Percentiles rank a stretch among this genome's conserved stretches.
Conservation (phyloP, 2,113 vertebrate species). For the Coreoperca whiteheadi region DNA sequence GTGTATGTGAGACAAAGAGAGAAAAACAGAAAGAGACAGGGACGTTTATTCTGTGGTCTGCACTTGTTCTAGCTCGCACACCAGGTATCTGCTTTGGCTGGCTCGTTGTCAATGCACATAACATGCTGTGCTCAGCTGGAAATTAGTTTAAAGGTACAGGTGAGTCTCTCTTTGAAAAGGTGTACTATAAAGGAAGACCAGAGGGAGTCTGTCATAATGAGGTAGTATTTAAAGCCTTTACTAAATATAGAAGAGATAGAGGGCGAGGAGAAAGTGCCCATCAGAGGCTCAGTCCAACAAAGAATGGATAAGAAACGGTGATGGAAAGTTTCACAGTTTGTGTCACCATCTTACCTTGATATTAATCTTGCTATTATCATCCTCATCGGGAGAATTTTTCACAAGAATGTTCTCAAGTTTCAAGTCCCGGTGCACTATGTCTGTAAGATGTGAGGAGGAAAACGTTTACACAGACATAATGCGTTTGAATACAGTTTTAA, state of each 20-base stretch:
- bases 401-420: slow-evolving; percentile 94
- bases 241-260: slow-evolving; percentile 37
- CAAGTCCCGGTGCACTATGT: slow-evolving; percentile 89
- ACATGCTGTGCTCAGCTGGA: slow-evolving; percentile 62
- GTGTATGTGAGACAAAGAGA: slow-evolving; percentile 20
- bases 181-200: slow-evolving; percentile 56
- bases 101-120: slow-evolving; percentile 53
- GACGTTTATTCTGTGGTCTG: slow-evolving; percentile 46
- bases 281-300: slow-evolving; percentile 13
- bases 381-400: slow-evolving; percentile 85
- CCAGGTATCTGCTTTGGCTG: slow-evolving; percentile 55
- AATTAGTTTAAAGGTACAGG: slow-evolving; percentile 66
- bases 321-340: slow-evolving; percentile 35
- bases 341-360: slow-evolving; percentile 87
- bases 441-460: slow-evolving; percentile 79
- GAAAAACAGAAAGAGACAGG: background rate
- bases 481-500: background rate
- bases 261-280: slow-evolving; percentile 1
- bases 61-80: slow-evolving; percentile 59
- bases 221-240: slow-evolving; percentile 64
- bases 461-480: background rate
- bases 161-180: slow-evolving; percentile 59
- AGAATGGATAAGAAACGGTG: slow-evolving; percentile 25
- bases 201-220: slow-evolving; percentile 69
- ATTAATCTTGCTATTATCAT: slow-evolving; percentile 84